A percentile compares a stretch with the other conserved stretches of the same genome.
These are phyloP conservation scores for Clusia tigrina DNA, from an alignment of 2,888 invertebrate genomes.

Conservation along the genomic window DNA sequence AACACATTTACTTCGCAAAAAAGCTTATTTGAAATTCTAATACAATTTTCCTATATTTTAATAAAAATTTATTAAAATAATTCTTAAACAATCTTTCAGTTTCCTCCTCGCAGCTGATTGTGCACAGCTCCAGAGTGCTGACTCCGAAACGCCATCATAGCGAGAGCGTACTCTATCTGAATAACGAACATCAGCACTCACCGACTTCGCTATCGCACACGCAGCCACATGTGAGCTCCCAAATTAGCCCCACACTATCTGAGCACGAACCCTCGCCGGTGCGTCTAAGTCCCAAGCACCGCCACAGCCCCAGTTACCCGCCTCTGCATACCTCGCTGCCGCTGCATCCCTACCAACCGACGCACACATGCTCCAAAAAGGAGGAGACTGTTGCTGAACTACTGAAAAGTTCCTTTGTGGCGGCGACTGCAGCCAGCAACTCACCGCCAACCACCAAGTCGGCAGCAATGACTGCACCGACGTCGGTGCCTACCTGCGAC, in stretches of 20 bases:
- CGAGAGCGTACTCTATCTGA: slow-evolving; percentile 77
- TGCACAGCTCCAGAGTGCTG: slow-evolving; percentile 78
- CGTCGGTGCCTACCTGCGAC: slow-evolving; percentile 27
- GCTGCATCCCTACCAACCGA: slow-evolving; percentile 48
- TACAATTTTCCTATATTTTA: slow-evolving; percentile 7
- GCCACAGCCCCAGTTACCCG: slow-evolving; percentile 60
- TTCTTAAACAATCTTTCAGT: slow-evolving; percentile 43
- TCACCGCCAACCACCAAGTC: slow-evolving; percentile 32
- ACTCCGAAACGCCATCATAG: slow-evolving; percentile 81
- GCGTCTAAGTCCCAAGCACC: slow-evolving; percentile 52
- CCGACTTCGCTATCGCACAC: slow-evolving; percentile 14
- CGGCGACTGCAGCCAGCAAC: slow-evolving; percentile 24
- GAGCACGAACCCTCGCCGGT: slow-evolving; percentile 28
- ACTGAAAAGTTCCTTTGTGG: slow-evolving; percentile 47
- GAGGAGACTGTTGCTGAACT: not conserved
- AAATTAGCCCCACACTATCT: slow-evolving; percentile 12
- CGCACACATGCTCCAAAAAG: no score
- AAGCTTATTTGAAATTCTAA: not conserved
- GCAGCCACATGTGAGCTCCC: slow-evolving; percentile 27
- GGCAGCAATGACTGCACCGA: slow-evolving; percentile 26
- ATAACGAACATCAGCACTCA: slow-evolving; percentile 60
- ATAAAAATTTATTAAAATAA: slow-evolving; percentile 6
- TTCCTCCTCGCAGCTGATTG: slow-evolving; percentile 71
- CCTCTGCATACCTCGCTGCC: slow-evolving; percentile 52
- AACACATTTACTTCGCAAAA: not conserved